phyloP scores from a whole-genome alignment of 1,140 invertebrate genomes.

The Lepidurus arcticus region DNA sequence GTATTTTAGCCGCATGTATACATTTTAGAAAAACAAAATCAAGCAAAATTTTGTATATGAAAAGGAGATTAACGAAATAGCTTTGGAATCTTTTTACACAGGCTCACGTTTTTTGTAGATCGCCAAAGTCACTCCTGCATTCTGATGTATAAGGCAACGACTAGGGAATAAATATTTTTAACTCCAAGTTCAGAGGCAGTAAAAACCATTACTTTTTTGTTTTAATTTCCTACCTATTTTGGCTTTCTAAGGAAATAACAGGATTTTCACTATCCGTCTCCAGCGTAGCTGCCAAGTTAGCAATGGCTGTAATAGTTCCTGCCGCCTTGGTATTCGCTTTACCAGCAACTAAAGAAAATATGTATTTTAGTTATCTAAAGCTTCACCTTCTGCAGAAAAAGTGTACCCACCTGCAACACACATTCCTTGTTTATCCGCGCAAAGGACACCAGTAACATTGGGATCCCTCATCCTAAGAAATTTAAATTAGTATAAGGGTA shows the following conservation, averaged over 20 bases:
- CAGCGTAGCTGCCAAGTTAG: background rate
- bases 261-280: background rate
- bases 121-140: background rate
- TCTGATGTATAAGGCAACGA: slow-evolving; percentile 12
- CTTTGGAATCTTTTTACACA: background rate
- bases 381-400: background rate
- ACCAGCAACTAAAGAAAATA: background rate
- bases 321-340: background rate
- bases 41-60: background rate
- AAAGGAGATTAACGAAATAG: background rate
- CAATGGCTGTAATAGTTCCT: background rate
- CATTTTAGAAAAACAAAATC: background rate
- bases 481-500: background rate
- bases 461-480: background rate
- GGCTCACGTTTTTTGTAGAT: background rate
- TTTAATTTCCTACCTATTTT: background rate
- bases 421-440: slow-evolving; percentile 12
- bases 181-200: background rate
- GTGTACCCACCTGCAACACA: background rate
- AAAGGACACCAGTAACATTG: background rate
- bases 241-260: background rate
- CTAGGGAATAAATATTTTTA: background rate
- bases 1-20: background rate
- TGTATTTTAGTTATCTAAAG: background rate
- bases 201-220: no score